Conservation (phyloP, 2,797 vertebrate genomes). For the Lophotriccus pileatus region DNA sequence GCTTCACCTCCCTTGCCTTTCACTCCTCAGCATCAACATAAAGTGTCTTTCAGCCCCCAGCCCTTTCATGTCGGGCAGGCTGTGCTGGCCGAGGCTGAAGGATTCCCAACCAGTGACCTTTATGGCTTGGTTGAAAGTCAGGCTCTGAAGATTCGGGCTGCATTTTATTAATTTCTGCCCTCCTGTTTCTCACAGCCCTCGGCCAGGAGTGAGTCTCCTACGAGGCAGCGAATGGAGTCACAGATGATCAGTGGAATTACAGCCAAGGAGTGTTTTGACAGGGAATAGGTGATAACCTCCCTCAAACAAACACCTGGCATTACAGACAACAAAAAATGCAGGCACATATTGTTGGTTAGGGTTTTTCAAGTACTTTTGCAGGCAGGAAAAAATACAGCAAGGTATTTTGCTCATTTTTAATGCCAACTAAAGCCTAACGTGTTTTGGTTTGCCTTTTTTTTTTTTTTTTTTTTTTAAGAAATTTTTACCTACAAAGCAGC, state of each 20-base stretch:
- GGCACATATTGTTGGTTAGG: not conserved
- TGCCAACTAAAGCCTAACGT: not conserved
- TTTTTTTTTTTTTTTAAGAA: too few relatives aligned
- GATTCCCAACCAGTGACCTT: conserved; percentile 64
- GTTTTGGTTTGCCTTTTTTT: not conserved
- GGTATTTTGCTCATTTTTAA: not conserved
- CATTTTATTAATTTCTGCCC: conserved; percentile 69
- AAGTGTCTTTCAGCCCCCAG: conserved; percentile 55
- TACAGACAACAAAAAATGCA: not conserved
- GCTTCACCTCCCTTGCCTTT: conserved; percentile 66
- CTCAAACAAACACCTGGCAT: not conserved
- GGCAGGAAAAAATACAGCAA: not conserved
- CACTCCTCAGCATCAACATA: conserved; percentile 63
- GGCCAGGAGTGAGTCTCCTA: not conserved
- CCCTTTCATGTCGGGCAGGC: conserved; percentile 63
- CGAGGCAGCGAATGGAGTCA: not conserved
- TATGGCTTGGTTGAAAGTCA: conserved; percentile 47
- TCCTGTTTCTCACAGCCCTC: not conserved
- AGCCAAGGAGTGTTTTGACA: not conserved
- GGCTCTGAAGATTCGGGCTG: conserved; percentile 40
- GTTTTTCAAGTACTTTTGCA: not conserved
- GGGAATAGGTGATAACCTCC: not conserved
- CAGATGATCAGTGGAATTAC: not conserved
- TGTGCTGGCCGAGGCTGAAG: conserved; percentile 36
- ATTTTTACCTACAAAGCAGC: not conserved